Evolutionary conservation across 2,797 vertebrate species (phyloP).

Genomic region (Sebastes hopkinsi): DNA sequence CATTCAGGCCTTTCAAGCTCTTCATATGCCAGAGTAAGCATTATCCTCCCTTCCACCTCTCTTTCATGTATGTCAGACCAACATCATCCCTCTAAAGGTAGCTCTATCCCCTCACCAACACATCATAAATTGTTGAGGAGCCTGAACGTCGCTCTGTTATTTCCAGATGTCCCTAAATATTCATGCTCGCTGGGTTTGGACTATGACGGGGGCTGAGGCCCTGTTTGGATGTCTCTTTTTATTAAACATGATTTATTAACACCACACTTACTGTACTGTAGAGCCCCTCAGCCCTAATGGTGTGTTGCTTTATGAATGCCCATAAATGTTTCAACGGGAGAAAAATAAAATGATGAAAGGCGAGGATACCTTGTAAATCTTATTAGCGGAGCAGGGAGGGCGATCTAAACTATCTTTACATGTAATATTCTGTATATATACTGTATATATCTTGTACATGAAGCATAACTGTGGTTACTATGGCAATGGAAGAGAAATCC

Average conservation of each 20-base stretch:
- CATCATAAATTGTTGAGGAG: constrained; percentile 55
- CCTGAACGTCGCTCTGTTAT: constrained; percentile 41
- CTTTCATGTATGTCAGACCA: not conserved
- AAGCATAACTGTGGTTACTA: constrained; percentile 4
- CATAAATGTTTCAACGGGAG: constrained; percentile 79
- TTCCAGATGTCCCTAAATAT: constrained; percentile 71
- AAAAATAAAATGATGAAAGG: constrained; percentile 78
- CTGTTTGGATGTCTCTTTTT: constrained; percentile 74
- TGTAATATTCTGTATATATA: not conserved
- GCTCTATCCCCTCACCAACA: constrained; percentile 8
- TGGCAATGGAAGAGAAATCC: constrained; percentile 1
- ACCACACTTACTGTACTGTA: constrained; percentile 66
- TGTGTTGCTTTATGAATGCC: constrained; percentile 77
- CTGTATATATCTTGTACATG: not conserved
- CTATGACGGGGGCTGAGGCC: constrained; percentile 39
- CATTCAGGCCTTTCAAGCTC: not conserved
- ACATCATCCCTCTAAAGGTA: not conserved
- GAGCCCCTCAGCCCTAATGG: constrained; percentile 76
- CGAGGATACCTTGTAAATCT: constrained; percentile 75
- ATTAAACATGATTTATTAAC: constrained; percentile 80
- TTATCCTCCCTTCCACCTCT: not conserved
- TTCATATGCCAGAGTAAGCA: not conserved
- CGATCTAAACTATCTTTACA: not conserved
- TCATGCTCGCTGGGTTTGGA: constrained; percentile 46
- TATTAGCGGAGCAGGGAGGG: constrained; percentile 46